Evolutionary conservation across 2,888 invertebrate genomes (phyloP).

Genomic region (Bimastos eiseni): DNA sequence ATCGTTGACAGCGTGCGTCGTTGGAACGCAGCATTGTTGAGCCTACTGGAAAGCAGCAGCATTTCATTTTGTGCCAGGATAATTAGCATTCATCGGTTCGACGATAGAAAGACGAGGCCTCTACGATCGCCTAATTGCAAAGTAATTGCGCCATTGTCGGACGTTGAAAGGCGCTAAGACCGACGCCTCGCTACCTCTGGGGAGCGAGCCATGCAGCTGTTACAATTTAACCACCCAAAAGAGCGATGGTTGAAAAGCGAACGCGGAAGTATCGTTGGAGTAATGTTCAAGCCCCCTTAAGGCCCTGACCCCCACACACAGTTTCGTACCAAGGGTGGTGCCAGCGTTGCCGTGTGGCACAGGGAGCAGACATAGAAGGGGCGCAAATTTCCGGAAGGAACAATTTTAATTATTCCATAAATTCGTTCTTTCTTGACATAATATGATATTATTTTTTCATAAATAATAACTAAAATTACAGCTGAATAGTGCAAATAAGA

Average conservation of each 20-base stretch:
- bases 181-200: background rate
- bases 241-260: background rate
- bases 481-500: too few species aligned
- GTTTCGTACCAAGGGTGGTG: too few species aligned
- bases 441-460: too few species aligned
- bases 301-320: background rate
- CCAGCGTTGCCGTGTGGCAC: too few species aligned
- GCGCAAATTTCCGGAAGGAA: too few species aligned
- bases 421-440: too few species aligned
- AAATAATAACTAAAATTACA: too few species aligned
- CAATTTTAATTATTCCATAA: too few species aligned
- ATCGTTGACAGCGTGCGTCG: background rate
- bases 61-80: background rate
- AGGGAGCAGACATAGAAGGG: too few species aligned
- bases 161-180: background rate
- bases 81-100: background rate
- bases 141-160: background rate
- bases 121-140: background rate
- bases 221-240: background rate
- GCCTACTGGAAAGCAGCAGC: background rate
- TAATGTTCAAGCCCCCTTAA: background rate
- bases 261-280: background rate
- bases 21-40: background rate
- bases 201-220: background rate
- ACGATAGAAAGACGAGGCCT: background rate